Evolutionary conservation across 2,113 vertebrate genomes (phyloP), one percentile per base, ranked within the genome.

Genomic region (Miniopterus natalensis): DNA sequence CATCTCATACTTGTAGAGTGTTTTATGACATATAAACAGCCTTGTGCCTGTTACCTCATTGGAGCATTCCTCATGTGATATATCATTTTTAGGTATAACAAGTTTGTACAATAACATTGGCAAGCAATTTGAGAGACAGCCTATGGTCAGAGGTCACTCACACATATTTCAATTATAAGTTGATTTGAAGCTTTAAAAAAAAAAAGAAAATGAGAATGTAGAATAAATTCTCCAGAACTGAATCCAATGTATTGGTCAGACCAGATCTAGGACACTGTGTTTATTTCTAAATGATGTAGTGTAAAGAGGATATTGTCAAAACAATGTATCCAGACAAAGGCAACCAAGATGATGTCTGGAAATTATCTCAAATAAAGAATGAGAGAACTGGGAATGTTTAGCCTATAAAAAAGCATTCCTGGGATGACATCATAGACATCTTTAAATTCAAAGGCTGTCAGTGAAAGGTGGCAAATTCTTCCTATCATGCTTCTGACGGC

Each of bases 281-380:
- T 96, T 87, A 94, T 77, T 96, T 94, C 80, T 92, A 75, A 80
- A 80, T 31, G 27, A 8, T 45, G 3, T 55, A 36, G 45, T 83
- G 8, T 73, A n/a, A 84, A 88, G 84, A 42, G 55, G 84, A 90
- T 49, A 17, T 23, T 92, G 80, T 90, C 84, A 81, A 92, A 92
- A 90, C 88, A 95, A 59, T 53, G n/a, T 66, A 47, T 92, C 63
- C 49, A 79, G 73, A 96, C 31, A 91, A 95, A 91, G 65, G 51
- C 66, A 79, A 88, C 29, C 36, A 87, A 57, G 57, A 94, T 29
- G 70, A 66, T 18, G 61, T 88, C 90, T 95, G 84, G 45, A 92
- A 92, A 84, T 45, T 10, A 63, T 94, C 59, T 84, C 55, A 90
- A 63, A 83, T 70, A 71, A 75, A 55, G 59, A 94, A 84, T 25